phyloP scores from a whole-genome alignment of 2,888 invertebrate species.

The Unio delphinus region DNA sequence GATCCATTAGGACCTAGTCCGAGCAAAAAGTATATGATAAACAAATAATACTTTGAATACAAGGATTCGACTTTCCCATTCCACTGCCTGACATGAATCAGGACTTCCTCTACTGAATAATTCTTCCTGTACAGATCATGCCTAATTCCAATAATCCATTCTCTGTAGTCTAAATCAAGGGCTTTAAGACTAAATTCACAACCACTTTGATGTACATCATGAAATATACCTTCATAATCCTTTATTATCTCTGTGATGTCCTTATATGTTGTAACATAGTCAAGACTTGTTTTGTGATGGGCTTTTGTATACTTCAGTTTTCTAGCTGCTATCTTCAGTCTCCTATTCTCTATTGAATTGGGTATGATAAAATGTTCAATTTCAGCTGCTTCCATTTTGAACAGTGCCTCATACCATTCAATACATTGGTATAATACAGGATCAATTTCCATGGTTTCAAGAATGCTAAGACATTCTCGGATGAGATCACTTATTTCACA shows the following conservation, averaged over 20 bases:
- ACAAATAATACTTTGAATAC: slow-evolving; percentile 38
- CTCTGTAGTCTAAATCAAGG: slow-evolving; percentile 40
- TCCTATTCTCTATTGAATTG: slow-evolving; percentile 9
- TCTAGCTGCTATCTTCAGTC: slow-evolving; percentile 16
- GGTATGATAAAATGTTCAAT: slow-evolving; percentile 7
- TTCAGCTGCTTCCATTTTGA: slow-evolving; percentile 8
- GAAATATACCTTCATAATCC: slow-evolving; percentile 17
- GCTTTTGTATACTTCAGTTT: slow-evolving; percentile 14
- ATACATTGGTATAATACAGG: slow-evolving; percentile 6
- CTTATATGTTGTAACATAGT: slow-evolving; percentile 4
- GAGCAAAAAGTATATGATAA: slow-evolving; percentile 34
- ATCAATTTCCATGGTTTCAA: slow-evolving; percentile 15
- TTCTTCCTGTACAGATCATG: slow-evolving; percentile 18
- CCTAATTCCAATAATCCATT: slow-evolving; percentile 48
- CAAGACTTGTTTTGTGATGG: slow-evolving; percentile 3
- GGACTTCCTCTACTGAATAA: slow-evolving; percentile 36
- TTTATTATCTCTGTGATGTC: slow-evolving; percentile 15
- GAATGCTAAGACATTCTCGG: slow-evolving; percentile 14
- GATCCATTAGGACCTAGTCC: slow-evolving; percentile 30
- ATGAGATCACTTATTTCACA: slow-evolving; percentile 13
- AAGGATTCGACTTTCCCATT: slow-evolving; percentile 28
- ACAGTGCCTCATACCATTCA: slow-evolving; percentile 14
- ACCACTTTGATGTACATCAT: slow-evolving; percentile 2
- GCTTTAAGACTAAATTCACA: slow-evolving; percentile 16
- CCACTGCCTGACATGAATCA: slow-evolving; percentile 35